Conservation (phyloP, 2,888 invertebrate genomes). For the Agrochola circellaris region DNA sequence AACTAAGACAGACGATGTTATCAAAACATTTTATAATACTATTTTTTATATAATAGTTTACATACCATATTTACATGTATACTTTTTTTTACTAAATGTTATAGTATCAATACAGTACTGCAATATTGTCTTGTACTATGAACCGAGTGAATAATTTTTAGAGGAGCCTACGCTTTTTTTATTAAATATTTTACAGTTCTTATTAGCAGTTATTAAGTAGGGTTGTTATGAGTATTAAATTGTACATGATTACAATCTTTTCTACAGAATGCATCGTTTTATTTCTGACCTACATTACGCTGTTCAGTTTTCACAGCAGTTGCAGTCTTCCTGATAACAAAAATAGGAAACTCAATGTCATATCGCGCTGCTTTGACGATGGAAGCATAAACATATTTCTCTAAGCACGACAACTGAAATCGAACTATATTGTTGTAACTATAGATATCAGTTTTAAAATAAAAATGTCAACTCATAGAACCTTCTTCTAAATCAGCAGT, state of each 20-base stretch:
- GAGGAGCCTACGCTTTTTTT: slow-evolving; percentile 39
- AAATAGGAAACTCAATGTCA: slow-evolving; percentile 51
- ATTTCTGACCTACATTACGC: slow-evolving; percentile 48
- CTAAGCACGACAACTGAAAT: slow-evolving; percentile 3
- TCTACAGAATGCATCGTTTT: slow-evolving; percentile 29
- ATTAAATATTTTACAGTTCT: slow-evolving; percentile 45
- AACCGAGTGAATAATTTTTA: slow-evolving; percentile 30
- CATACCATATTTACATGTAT: neutral
- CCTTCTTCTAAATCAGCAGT: slow-evolving; percentile 22
- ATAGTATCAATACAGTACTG: neutral
- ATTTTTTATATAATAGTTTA: neutral
- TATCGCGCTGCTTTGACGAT: slow-evolving; percentile 38
- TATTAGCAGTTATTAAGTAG: slow-evolving; percentile 44
- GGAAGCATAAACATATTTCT: slow-evolving; percentile 38
- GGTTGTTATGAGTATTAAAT: slow-evolving; percentile 28
- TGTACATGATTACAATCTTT: slow-evolving; percentile 19
- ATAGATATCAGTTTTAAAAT: neutral
- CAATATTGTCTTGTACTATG: neutral
- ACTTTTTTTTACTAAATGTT: neutral
- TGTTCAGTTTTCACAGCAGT: slow-evolving; percentile 38
- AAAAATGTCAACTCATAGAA: slow-evolving; percentile 1
- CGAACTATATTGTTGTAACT: neutral
- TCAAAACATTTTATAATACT: neutral
- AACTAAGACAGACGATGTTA: neutral
- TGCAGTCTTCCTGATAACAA: slow-evolving; percentile 54